Conservation (phyloP, 2,888 invertebrate species). For the Aphodius granarius region DNA sequence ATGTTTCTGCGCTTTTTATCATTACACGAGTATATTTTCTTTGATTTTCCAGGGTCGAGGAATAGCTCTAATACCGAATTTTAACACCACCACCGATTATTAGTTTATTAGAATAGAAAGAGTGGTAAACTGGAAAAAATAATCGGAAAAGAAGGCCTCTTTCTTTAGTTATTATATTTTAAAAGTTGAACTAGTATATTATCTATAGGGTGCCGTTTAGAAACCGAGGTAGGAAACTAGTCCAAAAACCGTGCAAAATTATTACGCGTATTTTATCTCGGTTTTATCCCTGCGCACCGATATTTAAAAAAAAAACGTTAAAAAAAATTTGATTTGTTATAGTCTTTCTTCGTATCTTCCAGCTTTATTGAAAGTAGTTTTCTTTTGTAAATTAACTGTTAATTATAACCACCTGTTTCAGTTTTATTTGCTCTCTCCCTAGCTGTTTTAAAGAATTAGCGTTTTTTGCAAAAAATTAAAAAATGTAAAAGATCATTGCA, state of each 20-base stretch:
- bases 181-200: background rate
- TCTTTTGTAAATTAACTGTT: conserved; percentile 3
- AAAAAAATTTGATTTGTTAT: conserved; percentile 22
- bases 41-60: conserved; percentile 24
- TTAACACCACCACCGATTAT: conserved; percentile 16
- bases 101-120: background rate
- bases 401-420: background rate
- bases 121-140: background rate
- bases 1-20: conserved; percentile 15
- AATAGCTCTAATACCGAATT: conserved; percentile 29
- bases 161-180: conserved; percentile 7
- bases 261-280: background rate
- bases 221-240: conserved; percentile 16
- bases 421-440: background rate
- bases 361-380: conserved; percentile 25
- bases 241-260: conserved; percentile 5
- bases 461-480: background rate
- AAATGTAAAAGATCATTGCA: conserved; percentile 24
- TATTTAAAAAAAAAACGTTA: conserved; percentile 6
- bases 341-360: conserved; percentile 20
- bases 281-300: background rate
- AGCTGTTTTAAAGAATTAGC: background rate
- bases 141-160: background rate
- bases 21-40: background rate
- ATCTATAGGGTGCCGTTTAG: background rate